Evolutionary conservation across 2,888 invertebrate species (phyloP).

Genomic region (Microdon myrmicae): DNA sequence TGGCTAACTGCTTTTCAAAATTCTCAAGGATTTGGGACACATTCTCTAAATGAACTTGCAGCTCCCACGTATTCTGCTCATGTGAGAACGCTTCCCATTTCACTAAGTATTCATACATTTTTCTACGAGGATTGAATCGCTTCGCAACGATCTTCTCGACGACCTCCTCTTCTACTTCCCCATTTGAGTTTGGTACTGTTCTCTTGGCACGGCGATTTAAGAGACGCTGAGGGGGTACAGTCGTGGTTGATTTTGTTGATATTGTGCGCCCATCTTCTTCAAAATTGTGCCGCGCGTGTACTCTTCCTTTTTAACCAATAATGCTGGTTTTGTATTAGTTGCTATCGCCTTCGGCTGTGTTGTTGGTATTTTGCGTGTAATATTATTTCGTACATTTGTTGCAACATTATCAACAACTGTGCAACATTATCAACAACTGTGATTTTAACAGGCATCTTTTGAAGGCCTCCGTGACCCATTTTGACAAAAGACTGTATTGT

Average conservation of each 20-base stretch:
- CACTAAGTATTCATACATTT: slow-evolving; percentile 83
- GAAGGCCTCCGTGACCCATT: slow-evolving; percentile 66
- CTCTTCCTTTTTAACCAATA: slow-evolving; percentile 53
- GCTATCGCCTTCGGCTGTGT: slow-evolving; percentile 55
- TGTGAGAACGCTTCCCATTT: slow-evolving; percentile 87
- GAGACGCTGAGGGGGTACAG: slow-evolving; percentile 30
- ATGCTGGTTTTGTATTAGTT: slow-evolving; percentile 53
- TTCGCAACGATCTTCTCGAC: slow-evolving; percentile 88
- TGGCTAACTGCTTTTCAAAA: slow-evolving; percentile 81
- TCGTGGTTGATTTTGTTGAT: slow-evolving; percentile 25
- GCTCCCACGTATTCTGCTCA: slow-evolving; percentile 89
- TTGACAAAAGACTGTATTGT: slow-evolving; percentile 80
- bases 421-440: slow-evolving; percentile 64
- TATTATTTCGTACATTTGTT: no score
- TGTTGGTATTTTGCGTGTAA: slow-evolving; percentile 38
- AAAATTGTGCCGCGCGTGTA: slow-evolving; percentile 52
- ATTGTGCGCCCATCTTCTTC: no score
- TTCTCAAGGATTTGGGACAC: slow-evolving; percentile 82
- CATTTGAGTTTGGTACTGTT: slow-evolving; percentile 56
- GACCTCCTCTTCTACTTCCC: slow-evolving; percentile 73
- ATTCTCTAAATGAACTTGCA: slow-evolving; percentile 78
- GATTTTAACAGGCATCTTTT: slow-evolving; percentile 67
- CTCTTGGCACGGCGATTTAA: slow-evolving; percentile 60
- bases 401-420: slow-evolving; percentile 47
- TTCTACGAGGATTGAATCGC: slow-evolving; percentile 80